Evolutionary conservation across 2,888 invertebrate species (phyloP), one percentile per base, ranked within the genome.

Genomic region (Clunio marinus): DNA sequence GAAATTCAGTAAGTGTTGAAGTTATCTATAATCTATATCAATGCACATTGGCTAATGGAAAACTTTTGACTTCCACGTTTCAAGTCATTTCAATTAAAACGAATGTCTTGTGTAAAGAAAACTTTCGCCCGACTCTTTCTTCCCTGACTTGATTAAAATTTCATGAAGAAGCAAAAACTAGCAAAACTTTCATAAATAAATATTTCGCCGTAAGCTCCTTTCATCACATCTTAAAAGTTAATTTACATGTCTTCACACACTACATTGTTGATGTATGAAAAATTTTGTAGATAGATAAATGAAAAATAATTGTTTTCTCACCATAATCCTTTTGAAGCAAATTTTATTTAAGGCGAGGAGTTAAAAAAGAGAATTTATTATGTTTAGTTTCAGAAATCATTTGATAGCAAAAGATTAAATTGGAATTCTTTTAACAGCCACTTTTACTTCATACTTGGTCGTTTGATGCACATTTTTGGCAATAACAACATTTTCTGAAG

Each of bases 191-290:
- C 63, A 46, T 63, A 63, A 63, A 63, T 63, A 45, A 63, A 24
- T 63, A 46, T 63, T 46, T 37, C 24, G 41, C 63, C 63, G 37
- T 63, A 63, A 63, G 63, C 63, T 63, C 15, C 63, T 63, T 63
- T 63, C 63, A 63, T 46, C 63, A 63, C 51, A 17, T 51, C 17
- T 8, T 17, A 17, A 51, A 51, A 63, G 45, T 24, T 63, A 63
- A 63, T 63, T 63, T 51, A 51, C 51, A 51, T 51, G n/a, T 41
- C 51, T 22, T 20, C 51, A 8, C 20, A 22, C 51, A 51, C n/a
- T 10, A 32, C 4, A 4, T 7, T 32, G 32, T 10, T 7, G 32
- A 32, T 32, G 32, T 32, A 32, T 4, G 10, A 7, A 10, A 32
- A 10, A 7, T 32, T 32, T 32, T 22, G 51, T 22, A 41, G n/a